Base-by-base conservation (phyloP, 1,140 invertebrate species). In the Halictus rubicundus region DNA sequence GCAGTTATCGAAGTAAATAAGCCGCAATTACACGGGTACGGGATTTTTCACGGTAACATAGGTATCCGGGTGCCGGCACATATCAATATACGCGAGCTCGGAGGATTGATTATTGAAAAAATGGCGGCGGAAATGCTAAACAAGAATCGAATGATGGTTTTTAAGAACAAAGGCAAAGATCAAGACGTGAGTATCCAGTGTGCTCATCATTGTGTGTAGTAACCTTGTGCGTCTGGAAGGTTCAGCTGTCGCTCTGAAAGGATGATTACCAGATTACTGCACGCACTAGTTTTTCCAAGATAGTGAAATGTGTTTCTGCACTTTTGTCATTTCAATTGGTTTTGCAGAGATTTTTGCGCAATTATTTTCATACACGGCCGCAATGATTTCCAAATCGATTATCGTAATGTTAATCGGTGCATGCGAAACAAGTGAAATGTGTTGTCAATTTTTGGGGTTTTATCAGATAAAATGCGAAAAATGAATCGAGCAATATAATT, bases 161-260 rank as follows among this genome's bases (percentile, higher is more conserved):
- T 98, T 93, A 99, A 98, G 96, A 98, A 98, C 94, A 98, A 98
- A 95, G 97, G 97, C 89, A 98, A 98, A 95, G 97, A 98, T 95
- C 97, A 97, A 93, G 98, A 98, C 94, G 98, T 98, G 95, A 96
- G 97, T 96, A 94, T 70, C 10, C 14, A 32, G 16, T 49, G 49
- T 73, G 46, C n/a, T 25, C 52, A 10, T 59, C 16, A 16, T 52
- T n/a, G 46, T 52, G 39, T 19, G 27, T 16, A 68, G 25, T 39
- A 68, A 75, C 32, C 27, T 59, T 65, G 21, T 32, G 57, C 25
- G 37, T 49, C 46, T 39, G 52, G 27, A 72, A 59, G 12, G 8
- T 75, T 82, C 64, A 64, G 71, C 37, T n/a, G 46, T 77, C 78
- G 78, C 25, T 39, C 16, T 19, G 61, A 52, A 49, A 66, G 42